phyloP scores from a whole-genome alignment of 2,888 invertebrate species.

The Nemapogon koenigi region DNA sequence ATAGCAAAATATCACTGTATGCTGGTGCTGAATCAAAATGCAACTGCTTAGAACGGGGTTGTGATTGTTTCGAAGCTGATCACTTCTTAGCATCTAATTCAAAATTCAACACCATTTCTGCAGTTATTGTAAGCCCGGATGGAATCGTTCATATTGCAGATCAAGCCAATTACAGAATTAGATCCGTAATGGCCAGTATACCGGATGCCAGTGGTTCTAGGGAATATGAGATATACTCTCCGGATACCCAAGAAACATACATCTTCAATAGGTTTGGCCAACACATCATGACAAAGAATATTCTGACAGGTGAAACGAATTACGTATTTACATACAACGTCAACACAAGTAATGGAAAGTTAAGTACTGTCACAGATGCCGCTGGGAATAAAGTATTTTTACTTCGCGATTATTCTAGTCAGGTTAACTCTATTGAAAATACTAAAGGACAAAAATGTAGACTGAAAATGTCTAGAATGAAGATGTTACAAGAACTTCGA shows the following conservation, averaged over 20 bases:
- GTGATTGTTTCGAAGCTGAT: constrained; percentile 92
- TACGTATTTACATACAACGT: constrained; percentile 96
- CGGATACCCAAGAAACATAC: constrained; percentile 94
- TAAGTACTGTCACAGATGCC: constrained; percentile 92
- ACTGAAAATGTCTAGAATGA: constrained; percentile 90
- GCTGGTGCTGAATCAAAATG: constrained; percentile 95
- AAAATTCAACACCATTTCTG: constrained; percentile 92
- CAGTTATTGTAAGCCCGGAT: constrained; percentile 91
- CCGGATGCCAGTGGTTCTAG: constrained; percentile 83
- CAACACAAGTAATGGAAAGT: constrained; percentile 94
- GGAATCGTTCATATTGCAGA: constrained; percentile 96
- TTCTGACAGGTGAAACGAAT: constrained; percentile 91
- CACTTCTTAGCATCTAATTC: constrained; percentile 92
- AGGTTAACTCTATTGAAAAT: constrained; percentile 93
- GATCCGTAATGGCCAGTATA: constrained; percentile 88
- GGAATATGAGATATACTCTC: constrained; percentile 93
- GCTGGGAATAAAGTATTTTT: constrained; percentile 90
- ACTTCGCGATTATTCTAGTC: constrained; percentile 81
- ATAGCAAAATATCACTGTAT: constrained; percentile 91
- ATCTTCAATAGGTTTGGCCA: constrained; percentile 95
- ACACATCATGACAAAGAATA: constrained; percentile 92
- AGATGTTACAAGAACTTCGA: constrained; percentile 87
- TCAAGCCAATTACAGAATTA: constrained; percentile 88
- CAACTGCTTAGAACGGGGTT: constrained; percentile 89
- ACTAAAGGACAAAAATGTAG: constrained; percentile 92